Percentiles rank a stretch among this genome's conserved stretches.
Conservation (phyloP, 2,888 invertebrate species). For the Acanthosepion esculentum region DNA sequence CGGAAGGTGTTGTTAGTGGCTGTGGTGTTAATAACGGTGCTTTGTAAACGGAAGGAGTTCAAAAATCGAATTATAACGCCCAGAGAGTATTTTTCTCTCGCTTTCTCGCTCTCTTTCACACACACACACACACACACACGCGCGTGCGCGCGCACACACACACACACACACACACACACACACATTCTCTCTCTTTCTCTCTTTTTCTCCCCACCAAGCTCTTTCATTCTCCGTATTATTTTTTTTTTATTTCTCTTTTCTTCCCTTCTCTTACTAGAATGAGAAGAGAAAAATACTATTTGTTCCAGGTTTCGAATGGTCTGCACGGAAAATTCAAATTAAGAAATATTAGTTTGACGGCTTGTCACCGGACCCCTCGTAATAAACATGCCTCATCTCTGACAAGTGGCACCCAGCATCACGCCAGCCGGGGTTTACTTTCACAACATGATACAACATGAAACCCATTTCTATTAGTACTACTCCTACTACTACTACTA, state of each 20-base stretch:
- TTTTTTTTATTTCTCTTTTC: background rate
- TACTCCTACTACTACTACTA: too few species aligned
- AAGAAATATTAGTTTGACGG: conserved; percentile 6
- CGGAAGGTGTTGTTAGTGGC: too few species aligned
- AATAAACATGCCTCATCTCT: conserved; percentile 33
- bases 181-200: background rate
- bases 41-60: too few species aligned
- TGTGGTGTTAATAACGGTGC: too few species aligned
- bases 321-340: conserved; percentile 14
- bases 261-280: background rate
- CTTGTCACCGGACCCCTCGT: conserved; percentile 1
- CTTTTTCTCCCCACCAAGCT: background rate
- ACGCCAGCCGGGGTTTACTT: background rate
- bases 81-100: too few species aligned
- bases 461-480: too few species aligned
- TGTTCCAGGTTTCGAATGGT: background rate
- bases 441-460: too few species aligned
- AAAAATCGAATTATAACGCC: too few species aligned
- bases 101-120: background rate
- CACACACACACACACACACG: too few species aligned
- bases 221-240: background rate
- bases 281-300: background rate
- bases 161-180: background rate
- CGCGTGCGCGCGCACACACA: too few species aligned
- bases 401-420: conserved; percentile 18